phyloP scores from a whole-genome alignment of 2,797 vertebrate species.

The Anableps anableps region DNA sequence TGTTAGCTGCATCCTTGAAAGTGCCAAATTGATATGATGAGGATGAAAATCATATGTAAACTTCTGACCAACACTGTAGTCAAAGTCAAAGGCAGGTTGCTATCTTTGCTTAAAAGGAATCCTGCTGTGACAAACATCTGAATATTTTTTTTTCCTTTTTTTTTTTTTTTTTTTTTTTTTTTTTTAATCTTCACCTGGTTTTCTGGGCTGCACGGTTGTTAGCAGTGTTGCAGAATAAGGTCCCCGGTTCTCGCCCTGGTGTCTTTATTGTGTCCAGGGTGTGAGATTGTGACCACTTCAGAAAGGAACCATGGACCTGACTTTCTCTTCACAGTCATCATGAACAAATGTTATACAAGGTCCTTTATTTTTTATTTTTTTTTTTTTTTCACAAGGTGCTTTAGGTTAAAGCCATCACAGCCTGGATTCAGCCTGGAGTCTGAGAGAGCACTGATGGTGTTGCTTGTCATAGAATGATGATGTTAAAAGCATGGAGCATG shows the following conservation, averaged over 20 bases:
- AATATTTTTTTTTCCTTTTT: no score
- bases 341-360: not conserved
- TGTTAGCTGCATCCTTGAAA: not conserved
- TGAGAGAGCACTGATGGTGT: not conserved
- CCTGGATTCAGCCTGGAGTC: not conserved
- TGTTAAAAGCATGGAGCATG: slow-evolving; percentile 4
- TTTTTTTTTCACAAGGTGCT: no score
- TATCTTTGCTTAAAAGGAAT: slow-evolving; percentile 46
- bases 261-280: not conserved
- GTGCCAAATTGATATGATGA: not conserved
- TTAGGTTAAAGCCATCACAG: not conserved
- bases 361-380: no score
- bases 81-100: slow-evolving; percentile 41
- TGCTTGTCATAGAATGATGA: slow-evolving; percentile 1
- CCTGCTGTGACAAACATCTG: slow-evolving; percentile 26
- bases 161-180: not conserved
- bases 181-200: not conserved
- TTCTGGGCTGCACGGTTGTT: not conserved
- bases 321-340: not conserved
- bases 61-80: slow-evolving; percentile 4
- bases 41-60: not conserved
- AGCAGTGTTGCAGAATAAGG: no score
- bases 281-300: not conserved
- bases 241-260: not conserved
- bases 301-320: not conserved